A percentile compares a stretch with the other conserved stretches of the same genome.
Evolutionary conservation across 2,113 vertebrate genomes (phyloP).

Genomic region (Oenanthe melanoleuca): DNA sequence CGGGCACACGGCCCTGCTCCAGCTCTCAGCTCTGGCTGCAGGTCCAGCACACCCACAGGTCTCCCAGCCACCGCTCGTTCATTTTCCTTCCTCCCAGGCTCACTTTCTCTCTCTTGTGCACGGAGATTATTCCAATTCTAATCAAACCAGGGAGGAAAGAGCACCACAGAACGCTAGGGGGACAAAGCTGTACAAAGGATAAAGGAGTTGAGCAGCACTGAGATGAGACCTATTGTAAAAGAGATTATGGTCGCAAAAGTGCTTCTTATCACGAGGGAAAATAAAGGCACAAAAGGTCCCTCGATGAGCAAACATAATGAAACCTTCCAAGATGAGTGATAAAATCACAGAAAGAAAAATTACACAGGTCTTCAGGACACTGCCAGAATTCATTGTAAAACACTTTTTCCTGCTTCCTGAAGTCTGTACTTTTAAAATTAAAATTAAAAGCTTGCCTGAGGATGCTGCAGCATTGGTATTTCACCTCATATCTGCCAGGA

Average conservation of each 20-base stretch:
- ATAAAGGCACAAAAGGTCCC: constrained; percentile 3
- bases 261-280: neutral
- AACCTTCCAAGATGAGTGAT: neutral
- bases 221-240: neutral
- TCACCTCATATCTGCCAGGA: neutral
- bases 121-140: constrained; percentile 3
- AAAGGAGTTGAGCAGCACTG: neutral
- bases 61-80: neutral
- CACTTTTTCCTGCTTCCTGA: neutral
- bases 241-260: neutral
- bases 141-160: constrained; percentile 24
- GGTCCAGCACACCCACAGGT: neutral
- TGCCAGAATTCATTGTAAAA: neutral
- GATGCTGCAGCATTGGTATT: neutral
- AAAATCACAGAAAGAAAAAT: constrained; percentile 20
- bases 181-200: constrained; percentile 1
- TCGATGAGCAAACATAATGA: constrained; percentile 18
- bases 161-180: neutral
- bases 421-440: neutral
- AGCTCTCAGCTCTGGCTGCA: neutral
- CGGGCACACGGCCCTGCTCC: too few species aligned
- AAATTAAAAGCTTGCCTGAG: neutral
- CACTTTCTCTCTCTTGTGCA: neutral
- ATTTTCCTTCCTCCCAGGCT: neutral
- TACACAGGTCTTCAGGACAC: neutral